Evolutionary conservation across 1,140 invertebrate species (phyloP), one percentile per base, ranked within the genome.

Genomic region (Acromyrmex heyeri): DNA sequence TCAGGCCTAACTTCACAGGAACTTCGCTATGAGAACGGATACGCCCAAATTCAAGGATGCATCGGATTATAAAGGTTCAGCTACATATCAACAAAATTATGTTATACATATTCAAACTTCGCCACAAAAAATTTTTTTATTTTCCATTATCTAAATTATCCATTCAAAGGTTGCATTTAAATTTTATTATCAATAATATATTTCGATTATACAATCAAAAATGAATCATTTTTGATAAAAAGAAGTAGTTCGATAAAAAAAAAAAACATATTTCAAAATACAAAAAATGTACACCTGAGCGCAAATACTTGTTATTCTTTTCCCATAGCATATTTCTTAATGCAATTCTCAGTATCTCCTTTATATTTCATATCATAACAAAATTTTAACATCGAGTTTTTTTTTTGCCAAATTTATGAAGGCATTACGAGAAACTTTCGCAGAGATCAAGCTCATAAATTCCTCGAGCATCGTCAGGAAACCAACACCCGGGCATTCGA

Each of bases 41-140:
- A 83, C 70, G 72, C 81, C 57, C 57, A 85, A 75, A 76, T 76
- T 85, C 55, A 85, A 85, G 70, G 57, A 75, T 76, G 70, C 57
- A 21, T 34, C 65, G 50, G 18, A 81, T 81, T 81, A 81, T 81
- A 57, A 81, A 12, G 34, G 30, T 48, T 24, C 27, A 57, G 30
- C 53, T 44, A 14, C 78, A 27, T 48, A 24, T 81, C 14, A 67
- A 79, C 48, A 12, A 53, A 78, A 44, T 81, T 34, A 16, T 16
- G 8, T 38, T 72, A 38, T 38, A 65, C 27, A 65, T 65, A n/a
- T 53, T 48, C 75, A 64, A 65, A 53, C 4, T 67, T 30, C 0
- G 7, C 18, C 21, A 16, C 24, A 6, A 64, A 30, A 50, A 8
- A 34, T n/a, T 38, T 62, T 55, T 4, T 27, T 50, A 30, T 64